Base-by-base conservation (phyloP, 1,140 invertebrate species). In the Aphaenogaster ashmeadi region DNA sequence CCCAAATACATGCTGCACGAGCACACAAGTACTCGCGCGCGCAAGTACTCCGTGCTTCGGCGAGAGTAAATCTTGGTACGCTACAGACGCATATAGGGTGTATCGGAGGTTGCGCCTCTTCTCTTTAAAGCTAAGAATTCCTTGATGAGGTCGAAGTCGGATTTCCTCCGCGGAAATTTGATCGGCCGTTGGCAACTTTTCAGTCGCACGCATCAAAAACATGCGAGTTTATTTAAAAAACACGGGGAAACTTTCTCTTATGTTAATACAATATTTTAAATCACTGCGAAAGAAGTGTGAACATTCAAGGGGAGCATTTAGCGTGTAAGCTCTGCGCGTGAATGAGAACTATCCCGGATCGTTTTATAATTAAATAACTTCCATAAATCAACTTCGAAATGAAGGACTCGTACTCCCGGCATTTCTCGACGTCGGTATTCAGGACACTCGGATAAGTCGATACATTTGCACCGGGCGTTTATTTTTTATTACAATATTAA, bases 51-150 rank as follows among this genome's bases (percentile, higher is more conserved):
- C 75, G 38, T 44, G 71, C 69, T 47, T 87, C 54, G 67, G 58
- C 44, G 79, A 83, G 86, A 87, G 86, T 84, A 84, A 83, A 87
- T 87, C 86, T 87, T 87, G 52, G 77, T 83, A 74, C 50, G 69
- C 58, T 71, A 21, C 67, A n/a, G 36, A 69, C 58, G 79, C 83
- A 66, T 74, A 83, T 44, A 58, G 67, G 47, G 21, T 78, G 41
- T 67, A 62, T 38, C 8, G 41, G 54, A 41, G 18, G 9, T 18
- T 44, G 64, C 41, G 41, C n/a, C 41, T 52, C 47, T 77, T n/a
- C 36, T 5, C 27, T 79, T 13, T 36, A 50, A 36, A 36, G 18
- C 21, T 64, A 44, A 78, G 18, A 38, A 52, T 66, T 67, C 27
- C n/a, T 67, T 15, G 44, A 52, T 54, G 54, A 83, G 27, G 1